Evolutionary conservation across 2,888 invertebrate species (phyloP).

Genomic region (Athetis lepigone): DNA sequence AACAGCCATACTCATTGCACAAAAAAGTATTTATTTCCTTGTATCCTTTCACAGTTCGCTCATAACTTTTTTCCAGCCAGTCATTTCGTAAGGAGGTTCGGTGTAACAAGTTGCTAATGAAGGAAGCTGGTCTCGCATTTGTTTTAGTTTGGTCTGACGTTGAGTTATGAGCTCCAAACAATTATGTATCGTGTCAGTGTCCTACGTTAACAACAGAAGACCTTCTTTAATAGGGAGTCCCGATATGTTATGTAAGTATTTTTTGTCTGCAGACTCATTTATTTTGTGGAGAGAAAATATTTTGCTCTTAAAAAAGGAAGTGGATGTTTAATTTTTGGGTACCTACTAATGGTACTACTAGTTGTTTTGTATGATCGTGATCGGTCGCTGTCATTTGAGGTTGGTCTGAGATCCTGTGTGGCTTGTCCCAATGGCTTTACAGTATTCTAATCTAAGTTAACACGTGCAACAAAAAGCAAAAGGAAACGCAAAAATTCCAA

Average conservation of each 20-base stretch:
- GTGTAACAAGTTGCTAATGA: conserved; percentile 57
- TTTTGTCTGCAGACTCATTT: too few relatives aligned
- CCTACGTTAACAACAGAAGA: conserved; percentile 36
- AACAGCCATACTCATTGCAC: too few relatives aligned
- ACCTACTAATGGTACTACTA: too few relatives aligned
- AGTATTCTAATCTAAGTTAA: neutral
- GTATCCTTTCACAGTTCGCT: neutral
- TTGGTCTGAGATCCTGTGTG: too few relatives aligned
- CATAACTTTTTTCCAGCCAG: conserved; percentile 16
- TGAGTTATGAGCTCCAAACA: conserved; percentile 60
- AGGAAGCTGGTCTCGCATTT: conserved; percentile 51
- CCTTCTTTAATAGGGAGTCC: too few relatives aligned
- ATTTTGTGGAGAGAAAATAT: neutral
- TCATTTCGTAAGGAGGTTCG: conserved; percentile 22
- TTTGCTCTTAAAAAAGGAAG: neutral
- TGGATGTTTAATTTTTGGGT: too few relatives aligned
- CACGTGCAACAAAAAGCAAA: neutral
- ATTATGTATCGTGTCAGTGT: conserved; percentile 55
- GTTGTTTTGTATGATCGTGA: too few relatives aligned
- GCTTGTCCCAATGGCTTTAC: too few relatives aligned
- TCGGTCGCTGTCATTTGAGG: too few relatives aligned
- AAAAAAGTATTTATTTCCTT: conserved; percentile 2
- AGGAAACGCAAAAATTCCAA: conserved; percentile 9
- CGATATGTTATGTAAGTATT: too few relatives aligned
- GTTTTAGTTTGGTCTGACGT: conserved; percentile 58